These are phyloP conservation scores for Butorides virescens DNA, from an alignment of 2,113 vertebrate species.

Conservation along the genomic window DNA sequence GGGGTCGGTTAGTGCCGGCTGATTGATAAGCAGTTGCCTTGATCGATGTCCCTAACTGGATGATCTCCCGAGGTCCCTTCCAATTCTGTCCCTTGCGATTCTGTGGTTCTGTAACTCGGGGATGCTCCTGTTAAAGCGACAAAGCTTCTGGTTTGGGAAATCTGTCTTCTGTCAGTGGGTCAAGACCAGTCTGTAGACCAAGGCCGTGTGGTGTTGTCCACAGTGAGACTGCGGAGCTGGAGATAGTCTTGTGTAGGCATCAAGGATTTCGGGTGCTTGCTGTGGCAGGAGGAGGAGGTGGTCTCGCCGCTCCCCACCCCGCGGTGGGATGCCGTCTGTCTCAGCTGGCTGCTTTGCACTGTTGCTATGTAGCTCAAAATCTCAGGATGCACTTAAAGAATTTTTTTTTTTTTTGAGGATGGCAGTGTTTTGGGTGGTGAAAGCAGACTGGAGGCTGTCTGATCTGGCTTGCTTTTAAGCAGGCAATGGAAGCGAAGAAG, in stretches of 20 bases:
- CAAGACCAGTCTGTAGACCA: not conserved
- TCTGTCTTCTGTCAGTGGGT: not conserved
- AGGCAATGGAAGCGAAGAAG: not conserved
- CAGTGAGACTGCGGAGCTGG: not conserved
- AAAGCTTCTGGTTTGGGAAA: not conserved
- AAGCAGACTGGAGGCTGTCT: not conserved
- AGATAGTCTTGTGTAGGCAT: not conserved
- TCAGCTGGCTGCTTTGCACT: not conserved
- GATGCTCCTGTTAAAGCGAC: not conserved
- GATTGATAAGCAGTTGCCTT: not conserved
- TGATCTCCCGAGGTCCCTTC: no score
- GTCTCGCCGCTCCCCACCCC: not conserved
- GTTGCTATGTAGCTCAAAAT: not conserved
- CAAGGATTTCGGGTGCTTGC: not conserved
- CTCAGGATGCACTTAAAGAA: not conserved
- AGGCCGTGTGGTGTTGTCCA: not conserved
- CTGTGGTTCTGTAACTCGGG: no score
- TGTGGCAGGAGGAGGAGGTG: not conserved
- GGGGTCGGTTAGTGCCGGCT: not conserved
- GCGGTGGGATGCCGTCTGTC: not conserved
- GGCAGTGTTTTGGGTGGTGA: not conserved
- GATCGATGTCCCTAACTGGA: constrained; percentile 1
- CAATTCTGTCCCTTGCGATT: no score
- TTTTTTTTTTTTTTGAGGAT: no score
- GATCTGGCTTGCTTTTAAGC: not conserved